Evolutionary conservation across 2,113 vertebrate genomes (phyloP).

Genomic region (Microcebus tavaratra): DNA sequence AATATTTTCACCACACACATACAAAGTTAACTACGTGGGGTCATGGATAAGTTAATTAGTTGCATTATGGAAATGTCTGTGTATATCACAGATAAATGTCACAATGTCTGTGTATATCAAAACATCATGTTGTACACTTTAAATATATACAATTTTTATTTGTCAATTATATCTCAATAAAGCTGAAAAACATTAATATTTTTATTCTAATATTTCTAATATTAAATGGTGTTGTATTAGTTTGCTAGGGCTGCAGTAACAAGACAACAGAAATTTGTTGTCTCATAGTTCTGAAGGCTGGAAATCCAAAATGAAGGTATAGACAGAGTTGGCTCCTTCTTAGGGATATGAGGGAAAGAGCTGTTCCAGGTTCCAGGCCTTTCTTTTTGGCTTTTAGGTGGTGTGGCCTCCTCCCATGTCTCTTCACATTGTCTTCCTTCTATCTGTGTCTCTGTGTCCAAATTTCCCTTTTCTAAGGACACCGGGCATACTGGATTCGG

Average conservation of each 20-base stretch:
- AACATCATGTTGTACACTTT: not conserved
- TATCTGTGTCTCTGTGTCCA: not conserved
- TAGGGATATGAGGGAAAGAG: not conserved
- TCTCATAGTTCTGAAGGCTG: not conserved
- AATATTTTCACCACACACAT: not conserved
- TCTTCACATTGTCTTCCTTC: not conserved
- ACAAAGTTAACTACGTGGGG: not conserved
- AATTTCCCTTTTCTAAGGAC: not conserved
- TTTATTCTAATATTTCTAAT: not conserved
- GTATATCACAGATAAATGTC: not conserved
- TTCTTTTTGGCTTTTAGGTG: not conserved
- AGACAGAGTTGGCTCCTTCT: not conserved
- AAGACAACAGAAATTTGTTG: not conserved
- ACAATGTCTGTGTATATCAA: not conserved
- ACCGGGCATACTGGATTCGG: not conserved
- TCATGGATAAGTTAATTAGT: not conserved
- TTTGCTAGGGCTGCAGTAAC: not conserved
- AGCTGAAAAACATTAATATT: not conserved
- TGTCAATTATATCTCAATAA: not conserved
- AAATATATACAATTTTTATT: not conserved
- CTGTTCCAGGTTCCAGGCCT: not conserved
- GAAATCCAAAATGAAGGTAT: not conserved
- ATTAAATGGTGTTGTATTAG: not conserved
- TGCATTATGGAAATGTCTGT: not conserved
- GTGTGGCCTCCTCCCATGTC: not conserved